A percentile compares a stretch with the other conserved stretches of the same genome.
phyloP scores from a whole-genome alignment of 2,113 vertebrate genomes.

The Microcebus murinus region DNA sequence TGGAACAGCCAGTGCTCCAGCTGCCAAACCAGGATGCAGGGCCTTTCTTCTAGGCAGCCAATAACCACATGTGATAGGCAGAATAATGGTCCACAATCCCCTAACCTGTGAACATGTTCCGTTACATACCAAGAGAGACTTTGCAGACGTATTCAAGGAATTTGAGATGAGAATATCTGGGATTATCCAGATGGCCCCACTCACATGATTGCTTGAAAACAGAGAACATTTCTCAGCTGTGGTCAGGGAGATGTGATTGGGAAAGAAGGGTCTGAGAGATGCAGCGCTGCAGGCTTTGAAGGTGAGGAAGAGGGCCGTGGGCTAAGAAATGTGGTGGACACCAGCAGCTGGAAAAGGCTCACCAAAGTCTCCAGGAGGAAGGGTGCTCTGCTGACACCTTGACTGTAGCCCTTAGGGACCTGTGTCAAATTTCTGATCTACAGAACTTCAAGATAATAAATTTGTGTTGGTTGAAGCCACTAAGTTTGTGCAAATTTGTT shows the following conservation, averaged over 20 bases:
- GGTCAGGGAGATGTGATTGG: neutral
- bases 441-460: neutral
- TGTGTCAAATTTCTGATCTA: neutral
- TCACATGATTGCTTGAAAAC: neutral
- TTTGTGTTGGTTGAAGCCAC: neutral
- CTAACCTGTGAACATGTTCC: neutral
- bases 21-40: neutral
- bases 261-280: neutral
- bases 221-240: neutral
- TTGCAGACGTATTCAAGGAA: neutral
- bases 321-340: neutral
- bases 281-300: neutral
- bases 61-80: neutral
- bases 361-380: neutral
- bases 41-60: neutral
- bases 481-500: neutral
- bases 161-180: neutral
- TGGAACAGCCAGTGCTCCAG: neutral
- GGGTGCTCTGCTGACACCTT: neutral
- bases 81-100: neutral
- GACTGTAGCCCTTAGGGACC: neutral
- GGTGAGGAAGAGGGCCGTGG: neutral
- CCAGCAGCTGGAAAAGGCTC: neutral
- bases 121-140: neutral
- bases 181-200: neutral